phyloP scores from a whole-genome alignment of 1,140 invertebrate species.

The Zaprionus ornatus region DNA sequence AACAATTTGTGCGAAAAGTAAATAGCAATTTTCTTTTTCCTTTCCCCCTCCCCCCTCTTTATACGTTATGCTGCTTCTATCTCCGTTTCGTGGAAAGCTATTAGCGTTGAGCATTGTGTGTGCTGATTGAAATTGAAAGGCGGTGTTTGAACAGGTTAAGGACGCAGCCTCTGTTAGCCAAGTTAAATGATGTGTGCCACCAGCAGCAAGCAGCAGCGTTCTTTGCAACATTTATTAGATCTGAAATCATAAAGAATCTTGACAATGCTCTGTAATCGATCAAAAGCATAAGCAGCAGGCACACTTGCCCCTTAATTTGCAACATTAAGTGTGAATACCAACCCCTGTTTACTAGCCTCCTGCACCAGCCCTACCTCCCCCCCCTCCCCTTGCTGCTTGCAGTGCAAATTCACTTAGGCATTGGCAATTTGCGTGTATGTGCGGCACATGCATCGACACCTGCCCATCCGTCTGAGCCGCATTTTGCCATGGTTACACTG shows the following conservation, averaged over 20 bases:
- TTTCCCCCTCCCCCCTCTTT: not conserved
- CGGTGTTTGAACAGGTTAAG: slow-evolving; percentile 63
- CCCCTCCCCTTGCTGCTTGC: not conserved
- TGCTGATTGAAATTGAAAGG: slow-evolving; percentile 53
- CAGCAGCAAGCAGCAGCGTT: slow-evolving; percentile 29
- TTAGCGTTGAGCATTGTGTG: slow-evolving; percentile 52
- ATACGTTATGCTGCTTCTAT: not conserved
- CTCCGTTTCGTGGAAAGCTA: slow-evolving; percentile 35
- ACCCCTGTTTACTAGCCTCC: no score
- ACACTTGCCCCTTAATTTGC: not conserved
- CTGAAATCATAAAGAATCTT: not conserved
- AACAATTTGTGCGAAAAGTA: slow-evolving; percentile 62
- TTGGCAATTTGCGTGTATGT: slow-evolving; percentile 61
- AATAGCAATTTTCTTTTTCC: slow-evolving; percentile 31
- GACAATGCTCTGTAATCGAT: not conserved
- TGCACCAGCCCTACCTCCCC: no score
- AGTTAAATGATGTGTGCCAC: slow-evolving; percentile 74
- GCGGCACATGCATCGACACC: slow-evolving; percentile 58
- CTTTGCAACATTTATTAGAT: slow-evolving; percentile 50
- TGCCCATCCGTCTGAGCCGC: slow-evolving; percentile 30
- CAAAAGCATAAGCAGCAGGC: not conserved
- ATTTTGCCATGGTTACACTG: slow-evolving; percentile 46
- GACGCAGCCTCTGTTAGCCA: slow-evolving; percentile 34
- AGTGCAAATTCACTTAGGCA: slow-evolving; percentile 57
- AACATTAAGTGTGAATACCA: not conserved